Base-by-base conservation (phyloP, 2,113 vertebrate species). In the Rhinolophus ferrumequinum region DNA sequence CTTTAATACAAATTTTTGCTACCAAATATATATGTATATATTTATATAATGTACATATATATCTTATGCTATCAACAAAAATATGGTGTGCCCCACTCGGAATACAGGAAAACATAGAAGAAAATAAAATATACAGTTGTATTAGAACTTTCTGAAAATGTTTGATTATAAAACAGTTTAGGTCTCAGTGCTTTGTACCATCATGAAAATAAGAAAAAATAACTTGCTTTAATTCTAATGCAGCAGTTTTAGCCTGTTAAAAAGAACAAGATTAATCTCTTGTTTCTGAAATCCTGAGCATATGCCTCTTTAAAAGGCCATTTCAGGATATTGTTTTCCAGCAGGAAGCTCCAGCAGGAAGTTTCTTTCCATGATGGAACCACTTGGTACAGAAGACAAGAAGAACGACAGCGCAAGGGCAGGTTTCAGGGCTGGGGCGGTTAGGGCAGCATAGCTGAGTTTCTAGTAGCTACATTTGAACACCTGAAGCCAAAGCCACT, bases 181-280 rank as follows among this genome's bases (percentile, higher is more conserved):
- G 38, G 41, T 70, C 66, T 67, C n/a, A 67, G 14, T 76, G 81
- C 13, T 44, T 30, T 56, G 26, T 44, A 19, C 1, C 22, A 79
- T 76, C 60, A 47, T n/a, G 60, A 83, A 89, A 88, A 75, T 21
- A 69, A 76, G 13, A 73, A 93, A 80, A 76, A 44, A 38, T 26
- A 76, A 41, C 8, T 38, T 35, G 38, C 26, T 90, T 94, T 58
- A 47, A 82, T 33, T 84, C 66, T 26, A 28, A 56, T 5, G 21
- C 14, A 73, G 16, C 44, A 21, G 50, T 75, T 77, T 62, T n/a
- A 76, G 58, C n/a, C 10, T 24, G 33, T 35, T 33, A 62, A 87
- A 28, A 3, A 67, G 75, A 24, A 75, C 22, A 18, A 50, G 38
- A 24, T 58, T 21, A 24, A 47, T 24, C 35, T 54, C 38, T 35